Conservation (phyloP, 2,888 invertebrate species). For the Hybos culiciformis region DNA sequence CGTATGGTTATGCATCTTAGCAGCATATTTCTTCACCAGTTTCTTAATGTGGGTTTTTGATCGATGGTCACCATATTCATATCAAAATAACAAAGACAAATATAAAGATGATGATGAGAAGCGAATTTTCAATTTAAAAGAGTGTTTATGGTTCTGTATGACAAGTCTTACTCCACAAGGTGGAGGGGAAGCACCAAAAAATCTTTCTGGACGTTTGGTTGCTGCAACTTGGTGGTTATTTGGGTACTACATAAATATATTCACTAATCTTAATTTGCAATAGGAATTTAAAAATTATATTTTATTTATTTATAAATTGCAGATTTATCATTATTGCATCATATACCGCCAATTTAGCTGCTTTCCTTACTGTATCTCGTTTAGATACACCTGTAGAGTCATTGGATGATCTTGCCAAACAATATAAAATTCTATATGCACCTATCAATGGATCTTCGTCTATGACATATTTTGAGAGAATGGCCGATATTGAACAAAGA, state of each 20-base stretch:
- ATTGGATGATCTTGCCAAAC: conserved; percentile 85
- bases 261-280: neutral
- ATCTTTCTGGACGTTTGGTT: conserved; percentile 83
- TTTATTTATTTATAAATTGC: conserved; percentile 5
- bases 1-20: conserved; percentile 93
- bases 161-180: conserved; percentile 92
- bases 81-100: conserved; percentile 84
- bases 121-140: conserved; percentile 85
- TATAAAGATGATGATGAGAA: conserved; percentile 90
- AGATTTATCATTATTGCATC: conserved; percentile 95
- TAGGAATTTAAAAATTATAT: neutral
- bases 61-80: conserved; percentile 93
- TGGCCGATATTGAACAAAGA: conserved; percentile 86
- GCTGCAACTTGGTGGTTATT: conserved; percentile 99
- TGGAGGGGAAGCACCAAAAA: conserved; percentile 92
- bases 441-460: conserved; percentile 77
- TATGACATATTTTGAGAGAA: conserved; percentile 88
- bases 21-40: conserved; percentile 88
- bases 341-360: conserved; percentile 95
- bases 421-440: conserved; percentile 92
- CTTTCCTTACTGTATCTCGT: conserved; percentile 87
- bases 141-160: conserved; percentile 98
- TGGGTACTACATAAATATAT: conserved; percentile 41
- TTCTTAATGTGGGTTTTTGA: conserved; percentile 94
- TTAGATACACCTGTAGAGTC: conserved; percentile 87